Evolutionary conservation across 1,140 invertebrate genomes (phyloP).

Genomic region (Ruditapes philippinarum): DNA sequence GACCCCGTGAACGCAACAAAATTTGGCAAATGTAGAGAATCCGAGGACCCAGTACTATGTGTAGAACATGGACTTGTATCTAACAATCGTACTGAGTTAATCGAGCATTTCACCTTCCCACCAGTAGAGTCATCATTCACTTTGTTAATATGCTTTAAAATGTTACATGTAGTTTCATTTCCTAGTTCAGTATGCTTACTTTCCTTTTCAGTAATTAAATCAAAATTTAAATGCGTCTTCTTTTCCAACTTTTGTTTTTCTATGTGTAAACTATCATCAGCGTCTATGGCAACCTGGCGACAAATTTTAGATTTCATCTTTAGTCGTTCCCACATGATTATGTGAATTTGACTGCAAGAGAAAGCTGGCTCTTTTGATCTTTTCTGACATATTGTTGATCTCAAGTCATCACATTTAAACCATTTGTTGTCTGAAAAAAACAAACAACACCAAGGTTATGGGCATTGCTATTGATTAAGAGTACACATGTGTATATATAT

Average conservation of each 20-base stretch:
- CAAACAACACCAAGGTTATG: no score
- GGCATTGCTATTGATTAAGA: no score
- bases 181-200: neutral
- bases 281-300: constrained; percentile 13
- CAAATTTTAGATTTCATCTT: constrained; percentile 2
- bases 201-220: neutral
- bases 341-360: constrained; percentile 78
- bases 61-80: constrained; percentile 27
- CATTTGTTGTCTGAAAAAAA: constrained; percentile 72
- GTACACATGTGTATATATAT: no score
- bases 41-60: constrained; percentile 2
- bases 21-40: constrained; percentile 25
- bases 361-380: constrained; percentile 68
- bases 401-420: constrained; percentile 84
- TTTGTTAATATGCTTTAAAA: neutral
- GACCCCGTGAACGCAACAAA: neutral
- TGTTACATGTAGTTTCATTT: neutral
- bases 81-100: neutral
- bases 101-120: neutral
- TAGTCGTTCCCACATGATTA: constrained; percentile 81
- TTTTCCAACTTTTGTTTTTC: neutral
- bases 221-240: neutral
- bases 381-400: constrained; percentile 74
- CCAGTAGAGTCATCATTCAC: neutral
- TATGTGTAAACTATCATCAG: neutral